These are phyloP conservation scores for Diabrotica balteata DNA, from an alignment of 2,888 invertebrate genomes.

Conservation along the genomic window DNA sequence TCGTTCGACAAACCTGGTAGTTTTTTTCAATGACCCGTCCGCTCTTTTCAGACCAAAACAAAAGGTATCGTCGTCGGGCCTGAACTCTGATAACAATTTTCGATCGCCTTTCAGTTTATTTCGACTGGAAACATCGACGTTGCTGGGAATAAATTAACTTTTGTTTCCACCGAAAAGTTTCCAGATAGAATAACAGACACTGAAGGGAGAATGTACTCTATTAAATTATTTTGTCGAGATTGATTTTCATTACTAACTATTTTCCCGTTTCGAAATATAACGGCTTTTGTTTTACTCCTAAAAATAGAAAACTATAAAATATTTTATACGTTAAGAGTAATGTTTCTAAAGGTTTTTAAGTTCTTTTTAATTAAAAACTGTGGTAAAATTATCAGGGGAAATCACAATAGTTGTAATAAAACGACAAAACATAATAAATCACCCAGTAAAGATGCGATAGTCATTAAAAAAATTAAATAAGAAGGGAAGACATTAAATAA, in stretches of 20 bases:
- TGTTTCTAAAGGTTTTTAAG: background rate
- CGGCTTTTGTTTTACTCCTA: too few relatives aligned
- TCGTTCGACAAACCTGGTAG: constrained; percentile 20
- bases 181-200: constrained; percentile 3
- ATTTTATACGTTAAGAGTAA: background rate
- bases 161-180: constrained; percentile 13
- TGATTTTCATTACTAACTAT: background rate
- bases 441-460: too few relatives aligned
- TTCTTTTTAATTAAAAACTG: too few relatives aligned
- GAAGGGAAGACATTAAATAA: too few relatives aligned
- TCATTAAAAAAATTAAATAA: too few relatives aligned
- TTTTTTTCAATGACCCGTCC: constrained; percentile 26
- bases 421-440: too few relatives aligned
- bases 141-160: constrained; percentile 25
- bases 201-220: background rate
- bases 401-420: too few relatives aligned
- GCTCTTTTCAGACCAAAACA: constrained; percentile 22
- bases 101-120: constrained; percentile 25
- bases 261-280: too few relatives aligned
- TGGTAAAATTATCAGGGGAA: background rate
- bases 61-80: constrained; percentile 25
- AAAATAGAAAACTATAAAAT: too few relatives aligned
- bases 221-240: constrained; percentile 1
- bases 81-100: constrained; percentile 31
- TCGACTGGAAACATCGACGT: constrained; percentile 21